These are phyloP conservation scores for Hyles lineata DNA, from an alignment of 2,888 invertebrate species.

Conservation along the genomic window DNA sequence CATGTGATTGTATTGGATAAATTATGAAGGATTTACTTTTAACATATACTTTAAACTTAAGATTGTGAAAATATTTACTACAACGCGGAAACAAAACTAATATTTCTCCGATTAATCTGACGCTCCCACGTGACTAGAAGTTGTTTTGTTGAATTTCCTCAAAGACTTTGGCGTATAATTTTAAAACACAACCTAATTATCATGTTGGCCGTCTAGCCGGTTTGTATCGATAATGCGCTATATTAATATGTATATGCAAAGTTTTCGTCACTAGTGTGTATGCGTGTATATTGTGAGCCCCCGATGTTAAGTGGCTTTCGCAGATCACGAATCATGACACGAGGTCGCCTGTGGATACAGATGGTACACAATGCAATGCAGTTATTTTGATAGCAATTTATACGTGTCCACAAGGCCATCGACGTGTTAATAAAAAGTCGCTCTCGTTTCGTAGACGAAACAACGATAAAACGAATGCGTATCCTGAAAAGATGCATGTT, in stretches of 20 bases:
- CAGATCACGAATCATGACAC: slow-evolving; percentile 44
- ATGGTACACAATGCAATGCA: slow-evolving; percentile 43
- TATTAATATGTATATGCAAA: slow-evolving; percentile 46
- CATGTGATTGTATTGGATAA: no score
- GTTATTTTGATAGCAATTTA: slow-evolving; percentile 41
- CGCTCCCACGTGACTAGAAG: background rate
- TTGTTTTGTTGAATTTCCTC: slow-evolving; percentile 12
- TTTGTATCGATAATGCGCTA: background rate
- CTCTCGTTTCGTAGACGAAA: slow-evolving; percentile 49
- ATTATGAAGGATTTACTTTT: no score
- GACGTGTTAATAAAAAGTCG: slow-evolving; percentile 37
- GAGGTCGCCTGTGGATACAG: slow-evolving; percentile 38
- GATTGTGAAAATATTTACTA: background rate
- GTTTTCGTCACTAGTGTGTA: slow-evolving; percentile 39
- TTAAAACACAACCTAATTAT: slow-evolving; percentile 12
- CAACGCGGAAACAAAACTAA: background rate
- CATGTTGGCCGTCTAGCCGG: slow-evolving; percentile 9
- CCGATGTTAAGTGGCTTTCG: slow-evolving; percentile 40
- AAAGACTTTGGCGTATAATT: slow-evolving; percentile 1
- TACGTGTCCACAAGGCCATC: slow-evolving; percentile 45
- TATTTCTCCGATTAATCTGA: background rate
- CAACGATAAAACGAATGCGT: slow-evolving; percentile 48
- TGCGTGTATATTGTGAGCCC: slow-evolving; percentile 38
- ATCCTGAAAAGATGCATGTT: slow-evolving; percentile 42
- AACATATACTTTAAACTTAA: background rate